Base-by-base conservation (phyloP, 2,888 invertebrate species). In the Amorpha juglandis region DNA sequence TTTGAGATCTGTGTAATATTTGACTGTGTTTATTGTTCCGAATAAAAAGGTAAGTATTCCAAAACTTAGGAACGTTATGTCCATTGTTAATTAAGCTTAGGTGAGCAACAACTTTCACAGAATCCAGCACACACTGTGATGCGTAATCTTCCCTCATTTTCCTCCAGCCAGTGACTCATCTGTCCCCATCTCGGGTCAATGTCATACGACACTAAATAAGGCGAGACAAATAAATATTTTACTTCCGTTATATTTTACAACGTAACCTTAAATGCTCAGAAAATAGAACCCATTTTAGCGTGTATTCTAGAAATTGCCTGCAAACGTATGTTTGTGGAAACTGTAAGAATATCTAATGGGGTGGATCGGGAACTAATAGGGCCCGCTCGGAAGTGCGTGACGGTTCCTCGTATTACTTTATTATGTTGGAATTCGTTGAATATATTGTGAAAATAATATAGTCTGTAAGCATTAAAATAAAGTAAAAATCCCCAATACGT, bases 121-220 rank as follows among this genome's bases (percentile, higher is more conserved):
- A 27, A 53, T 48, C 51, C 42, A 38, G 51, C 63, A 63, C 19
- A 50, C 19, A 48, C 27, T 45, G 35, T 64, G 67, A 68, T 74
- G 65, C 64, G 62, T 70, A 68, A 69, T 69, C 73, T 71, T 70
- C 71, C 70, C 68, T 72, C 69, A 68, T 70, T 74, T 69, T 71
- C 70, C 70, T 67, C 71, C 75, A 58, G 19, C 19, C 48, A 35
- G 48, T 80, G 81, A 80, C 71, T 79, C 80, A 81, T 80, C 74
- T 65, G 21, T 73, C 83, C 78, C 71, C 74, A 67, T 72, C 78
- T 72, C 74, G 78, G 83, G 84, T 85, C 84, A 85, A 83, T 86
- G 87, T 87, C 84, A 84, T 77, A 81, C 68, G 69, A 70, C 69
- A 73, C 65, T 66, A 42, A 63, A 64, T 63, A 67, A 67, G 67